Evolutionary conservation across 2,888 invertebrate genomes (phyloP).

Genomic region (Oscheius myriophilus): DNA sequence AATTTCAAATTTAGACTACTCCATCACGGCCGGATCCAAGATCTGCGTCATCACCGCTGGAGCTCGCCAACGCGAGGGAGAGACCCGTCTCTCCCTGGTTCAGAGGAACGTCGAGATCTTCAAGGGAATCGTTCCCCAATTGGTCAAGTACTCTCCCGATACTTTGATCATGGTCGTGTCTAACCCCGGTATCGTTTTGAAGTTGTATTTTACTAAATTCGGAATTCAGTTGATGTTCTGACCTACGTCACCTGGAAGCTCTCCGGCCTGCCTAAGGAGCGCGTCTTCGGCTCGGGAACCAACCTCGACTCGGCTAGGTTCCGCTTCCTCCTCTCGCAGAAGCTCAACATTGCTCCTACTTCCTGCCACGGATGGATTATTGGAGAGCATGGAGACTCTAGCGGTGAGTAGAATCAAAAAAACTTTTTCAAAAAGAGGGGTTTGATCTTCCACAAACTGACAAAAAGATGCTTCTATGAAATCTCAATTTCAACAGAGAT

Average conservation of each 20-base stretch:
- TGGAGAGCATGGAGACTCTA: slow-evolving; percentile 91
- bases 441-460: background rate
- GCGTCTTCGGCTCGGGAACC: slow-evolving; percentile 90
- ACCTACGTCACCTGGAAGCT: slow-evolving; percentile 95
- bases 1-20: slow-evolving; percentile 75
- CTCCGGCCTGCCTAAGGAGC: slow-evolving; percentile 86
- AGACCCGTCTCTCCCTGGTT: slow-evolving; percentile 85
- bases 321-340: slow-evolving; percentile 85
- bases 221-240: slow-evolving; percentile 81
- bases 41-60: slow-evolving; percentile 91
- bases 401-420: slow-evolving; percentile 77
- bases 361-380: slow-evolving; percentile 92
- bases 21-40: slow-evolving; percentile 76
- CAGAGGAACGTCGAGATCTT: slow-evolving; percentile 90
- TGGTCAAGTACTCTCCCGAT: slow-evolving; percentile 85
- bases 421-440: background rate
- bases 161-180: slow-evolving; percentile 86
- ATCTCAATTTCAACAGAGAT: too few species aligned
- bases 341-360: slow-evolving; percentile 82
- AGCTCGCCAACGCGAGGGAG: slow-evolving; percentile 88
- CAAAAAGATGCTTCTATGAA: too few species aligned
- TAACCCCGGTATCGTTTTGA: slow-evolving; percentile 78
- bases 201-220: background rate
- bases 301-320: slow-evolving; percentile 91
- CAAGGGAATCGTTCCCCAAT: slow-evolving; percentile 80